phyloP scores from a whole-genome alignment of 1,140 invertebrate species.

The Yoshiicerus persimilis region DNA sequence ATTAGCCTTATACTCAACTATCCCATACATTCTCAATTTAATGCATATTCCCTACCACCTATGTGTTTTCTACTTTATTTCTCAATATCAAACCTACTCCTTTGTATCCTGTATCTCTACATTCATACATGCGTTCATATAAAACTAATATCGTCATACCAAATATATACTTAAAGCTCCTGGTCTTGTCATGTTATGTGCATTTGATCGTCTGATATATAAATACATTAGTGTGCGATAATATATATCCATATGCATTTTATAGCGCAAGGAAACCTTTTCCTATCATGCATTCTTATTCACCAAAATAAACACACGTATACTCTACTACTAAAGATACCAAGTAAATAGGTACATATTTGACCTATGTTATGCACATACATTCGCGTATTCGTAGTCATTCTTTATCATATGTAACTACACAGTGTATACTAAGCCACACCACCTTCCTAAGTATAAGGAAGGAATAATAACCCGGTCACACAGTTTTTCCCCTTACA shows the following conservation, averaged over 20 bases:
- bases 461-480: constrained; percentile 20
- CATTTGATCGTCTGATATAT: too few relatives aligned
- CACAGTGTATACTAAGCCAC: too few relatives aligned
- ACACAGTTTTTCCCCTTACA: constrained; percentile 25
- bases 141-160: neutral
- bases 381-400: neutral
- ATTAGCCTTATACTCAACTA: neutral
- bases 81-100: neutral
- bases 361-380: too few relatives aligned
- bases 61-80: neutral
- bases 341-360: too few relatives aligned
- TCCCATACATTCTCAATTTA: neutral
- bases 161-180: neutral
- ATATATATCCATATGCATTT: neutral
- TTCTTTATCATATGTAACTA: too few relatives aligned
- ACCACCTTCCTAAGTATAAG: neutral
- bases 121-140: neutral
- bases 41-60: neutral
- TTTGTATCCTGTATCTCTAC: neutral
- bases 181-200: neutral
- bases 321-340: neutral
- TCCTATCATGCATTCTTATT: neutral
- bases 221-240: neutral
- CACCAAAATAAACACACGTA: neutral
- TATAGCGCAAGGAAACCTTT: too few relatives aligned